These are phyloP conservation scores for Hoplostethus mediterraneus DNA, from an alignment of 2,797 vertebrate genomes.

Conservation along the genomic window DNA sequence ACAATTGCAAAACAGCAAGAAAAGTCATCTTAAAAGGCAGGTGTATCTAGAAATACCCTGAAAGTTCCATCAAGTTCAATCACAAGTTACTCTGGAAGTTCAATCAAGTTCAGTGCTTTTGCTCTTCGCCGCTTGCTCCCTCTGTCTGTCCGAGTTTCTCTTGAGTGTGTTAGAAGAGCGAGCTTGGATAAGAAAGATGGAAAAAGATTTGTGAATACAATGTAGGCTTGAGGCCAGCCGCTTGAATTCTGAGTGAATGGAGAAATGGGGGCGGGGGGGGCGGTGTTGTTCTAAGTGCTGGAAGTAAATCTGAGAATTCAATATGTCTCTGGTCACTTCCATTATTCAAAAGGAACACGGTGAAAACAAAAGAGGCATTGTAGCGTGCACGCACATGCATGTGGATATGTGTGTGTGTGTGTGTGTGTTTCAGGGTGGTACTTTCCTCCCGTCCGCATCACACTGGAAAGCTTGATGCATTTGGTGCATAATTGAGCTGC, in stretches of 20 bases:
- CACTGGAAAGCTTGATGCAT: constrained; percentile 58
- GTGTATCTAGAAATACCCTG: constrained; percentile 18
- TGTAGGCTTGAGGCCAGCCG: constrained; percentile 44
- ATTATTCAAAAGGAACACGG: constrained; percentile 78
- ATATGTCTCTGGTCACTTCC: constrained; percentile 73
- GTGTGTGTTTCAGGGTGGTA: constrained; percentile 15
- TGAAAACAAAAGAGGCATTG: constrained; percentile 67
- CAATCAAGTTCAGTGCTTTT: constrained; percentile 40
- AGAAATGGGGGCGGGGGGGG: constrained; percentile 16
- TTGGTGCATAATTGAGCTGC: constrained; percentile 68
- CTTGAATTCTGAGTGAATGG: constrained; percentile 45
- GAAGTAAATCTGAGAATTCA: constrained; percentile 79
- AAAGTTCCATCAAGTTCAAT: constrained; percentile 39
- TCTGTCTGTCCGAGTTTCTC: background rate
- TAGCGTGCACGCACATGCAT: constrained; percentile 36
- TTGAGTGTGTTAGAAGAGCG: constrained; percentile 9
- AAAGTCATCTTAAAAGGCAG: background rate
- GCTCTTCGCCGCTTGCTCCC: constrained; percentile 14
- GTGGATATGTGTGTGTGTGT: constrained; percentile 7
- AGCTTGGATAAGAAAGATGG: constrained; percentile 16
- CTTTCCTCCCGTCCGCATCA: constrained; percentile 41
- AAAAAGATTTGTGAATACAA: constrained; percentile 37
- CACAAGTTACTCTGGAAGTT: constrained; percentile 22
- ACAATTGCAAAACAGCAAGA: background rate
- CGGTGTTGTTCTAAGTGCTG: constrained; percentile 67